Conservation (phyloP, 2,888 invertebrate species). For the Dichetophora obliterata region DNA sequence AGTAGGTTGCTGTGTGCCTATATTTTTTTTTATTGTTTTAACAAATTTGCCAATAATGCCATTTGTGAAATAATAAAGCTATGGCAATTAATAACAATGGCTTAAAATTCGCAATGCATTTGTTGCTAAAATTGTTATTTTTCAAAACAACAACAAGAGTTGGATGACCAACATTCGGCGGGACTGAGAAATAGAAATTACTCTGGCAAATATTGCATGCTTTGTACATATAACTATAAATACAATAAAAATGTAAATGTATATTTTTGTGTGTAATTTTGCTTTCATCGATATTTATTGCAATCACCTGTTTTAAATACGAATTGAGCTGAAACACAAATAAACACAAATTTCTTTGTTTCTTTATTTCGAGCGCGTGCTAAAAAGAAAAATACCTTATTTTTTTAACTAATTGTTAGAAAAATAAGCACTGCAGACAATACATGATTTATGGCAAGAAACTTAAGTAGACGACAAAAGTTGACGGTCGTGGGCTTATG, state of each 20-base stretch:
- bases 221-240: neutral
- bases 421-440: slow-evolving; percentile 8
- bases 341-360: neutral
- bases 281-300: slow-evolving; percentile 7
- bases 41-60: too few species aligned
- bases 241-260: neutral
- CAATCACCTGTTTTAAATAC: slow-evolving; percentile 17
- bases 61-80: slow-evolving; percentile 5
- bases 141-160: neutral
- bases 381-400: slow-evolving; percentile 4
- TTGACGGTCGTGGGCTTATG: neutral
- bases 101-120: slow-evolving; percentile 13
- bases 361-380: neutral
- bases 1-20: neutral
- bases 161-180: neutral
- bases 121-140: neutral
- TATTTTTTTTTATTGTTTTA: too few species aligned
- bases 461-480: neutral
- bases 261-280: neutral
- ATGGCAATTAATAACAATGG: slow-evolving; percentile 5
- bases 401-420: neutral
- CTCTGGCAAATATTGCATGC: neutral
- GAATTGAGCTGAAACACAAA: neutral
- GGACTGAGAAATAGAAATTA: neutral
- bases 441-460: slow-evolving; percentile 21